phyloP scores from a whole-genome alignment of 2,888 invertebrate genomes.

The Cordilura impudica region DNA sequence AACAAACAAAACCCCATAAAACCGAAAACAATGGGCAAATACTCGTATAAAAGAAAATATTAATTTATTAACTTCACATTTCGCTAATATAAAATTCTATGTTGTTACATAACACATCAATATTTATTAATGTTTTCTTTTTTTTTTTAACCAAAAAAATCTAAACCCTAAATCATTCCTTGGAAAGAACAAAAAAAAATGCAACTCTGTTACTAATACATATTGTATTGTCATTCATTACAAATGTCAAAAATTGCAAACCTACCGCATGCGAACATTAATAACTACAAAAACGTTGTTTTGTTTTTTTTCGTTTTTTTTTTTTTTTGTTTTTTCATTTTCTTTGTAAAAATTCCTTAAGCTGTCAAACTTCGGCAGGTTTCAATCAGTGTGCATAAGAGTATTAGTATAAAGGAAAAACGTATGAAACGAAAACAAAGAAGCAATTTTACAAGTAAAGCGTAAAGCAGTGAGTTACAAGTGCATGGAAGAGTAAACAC shows the following conservation, averaged over 20 bases:
- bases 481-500: conserved; percentile 1
- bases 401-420: neutral
- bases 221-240: conserved; percentile 62
- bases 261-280: conserved; percentile 75
- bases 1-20: no score
- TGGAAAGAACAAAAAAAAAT: conserved; percentile 4
- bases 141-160: neutral
- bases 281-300: conserved; percentile 67
- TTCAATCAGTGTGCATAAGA: conserved; percentile 69
- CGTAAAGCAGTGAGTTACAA: conserved; percentile 9
- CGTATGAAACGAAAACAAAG: neutral
- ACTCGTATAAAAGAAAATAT: neutral
- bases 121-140: conserved; percentile 16
- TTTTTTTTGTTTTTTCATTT: conserved; percentile 13
- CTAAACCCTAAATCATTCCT: neutral
- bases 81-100: neutral
- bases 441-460: neutral
- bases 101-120: conserved; percentile 3
- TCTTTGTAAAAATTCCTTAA: conserved; percentile 42
- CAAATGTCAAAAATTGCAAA: conserved; percentile 64
- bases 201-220: conserved; percentile 55
- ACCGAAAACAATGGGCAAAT: no score
- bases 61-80: neutral
- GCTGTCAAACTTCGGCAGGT: conserved; percentile 73
- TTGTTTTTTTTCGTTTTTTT: conserved; percentile 23